Evolutionary conservation across 2,113 vertebrate species (phyloP), one percentile per base, ranked within the genome.

Genomic region (Phylloscopus whistleri): DNA sequence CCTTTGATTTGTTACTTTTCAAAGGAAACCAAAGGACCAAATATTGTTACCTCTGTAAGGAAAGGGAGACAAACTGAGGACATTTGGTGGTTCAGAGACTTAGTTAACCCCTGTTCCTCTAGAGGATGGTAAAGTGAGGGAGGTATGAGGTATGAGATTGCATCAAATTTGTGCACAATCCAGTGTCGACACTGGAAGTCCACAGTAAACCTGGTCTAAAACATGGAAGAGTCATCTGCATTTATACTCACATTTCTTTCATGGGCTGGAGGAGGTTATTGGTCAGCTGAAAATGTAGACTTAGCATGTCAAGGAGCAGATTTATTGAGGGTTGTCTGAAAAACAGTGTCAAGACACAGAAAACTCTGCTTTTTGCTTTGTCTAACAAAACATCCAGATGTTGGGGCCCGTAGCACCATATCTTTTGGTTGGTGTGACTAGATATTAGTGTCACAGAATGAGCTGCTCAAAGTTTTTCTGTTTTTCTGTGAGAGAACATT

Each of bases 81-180:
- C 6, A 19, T 87, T 35, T 46, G 6, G 22, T 95, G 21, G 15
- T 85, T 85, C 52, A 59, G n/a, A 66, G 37, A 23, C 28, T 56
- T 73, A 43, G 16, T 69, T 80, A 59, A 41, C 18, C 18, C 33
- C 28, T 6, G 1, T 66, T 75, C 22, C 24, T 70, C 14, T 55
- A 15, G 5, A 53, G 37, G 8, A 43, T 60, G 23, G 23, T 77
- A 31, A 69, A 60, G 20, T 28, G 53, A 64, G 17, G 31, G 31
- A 66, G 10, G 4, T 68, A 30, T 27, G 51, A 81, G 48, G 41
- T 41, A 41, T 80, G 62, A 43, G n/a, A 33, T 53, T 33, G 22
- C 11, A n/a, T 13, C 1, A 2, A 55, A 51, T 69, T 80, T 74
- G 16, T 0, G 0, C 9, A 33, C 62, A 67, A 16, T 44, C 11